Conservation (phyloP, 2,797 vertebrate species). For the Manis javanica region DNA sequence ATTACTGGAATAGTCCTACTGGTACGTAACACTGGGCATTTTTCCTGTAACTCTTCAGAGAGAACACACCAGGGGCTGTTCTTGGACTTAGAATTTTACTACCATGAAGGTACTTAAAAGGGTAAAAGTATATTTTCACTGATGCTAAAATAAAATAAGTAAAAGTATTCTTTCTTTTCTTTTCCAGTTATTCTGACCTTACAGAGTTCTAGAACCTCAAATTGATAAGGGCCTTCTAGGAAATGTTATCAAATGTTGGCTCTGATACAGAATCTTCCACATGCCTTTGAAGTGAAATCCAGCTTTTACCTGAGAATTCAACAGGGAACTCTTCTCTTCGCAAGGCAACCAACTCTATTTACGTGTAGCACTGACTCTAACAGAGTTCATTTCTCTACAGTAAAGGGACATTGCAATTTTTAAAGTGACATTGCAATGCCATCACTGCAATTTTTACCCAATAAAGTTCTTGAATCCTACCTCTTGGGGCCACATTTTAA, state of each 20-base stretch:
- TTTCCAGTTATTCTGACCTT: neutral
- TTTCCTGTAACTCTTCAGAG: neutral
- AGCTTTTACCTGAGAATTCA: neutral
- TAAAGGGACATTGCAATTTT: neutral
- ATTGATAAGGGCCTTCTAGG: neutral
- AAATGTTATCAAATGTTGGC: neutral
- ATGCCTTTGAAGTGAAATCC: neutral
- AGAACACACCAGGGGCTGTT: neutral
- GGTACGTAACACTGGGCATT: neutral
- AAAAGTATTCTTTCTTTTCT: neutral
- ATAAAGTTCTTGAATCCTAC: neutral
- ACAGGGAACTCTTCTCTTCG: neutral
- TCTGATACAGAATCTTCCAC: neutral
- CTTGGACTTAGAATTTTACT: slow-evolving; percentile 52
- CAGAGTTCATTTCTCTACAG: neutral
- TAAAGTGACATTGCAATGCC: neutral
- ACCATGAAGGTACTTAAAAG: neutral
- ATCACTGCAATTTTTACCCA: neutral
- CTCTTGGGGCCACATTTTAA: neutral
- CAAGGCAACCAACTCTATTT: neutral
- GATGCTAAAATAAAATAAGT: neutral
- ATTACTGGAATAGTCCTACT: neutral
- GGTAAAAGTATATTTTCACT: neutral
- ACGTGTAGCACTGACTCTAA: neutral
- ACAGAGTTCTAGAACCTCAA: neutral